These are phyloP conservation scores for Myripristis jacobus DNA, from an alignment of 2,797 vertebrate genomes.

Conservation along the genomic window DNA sequence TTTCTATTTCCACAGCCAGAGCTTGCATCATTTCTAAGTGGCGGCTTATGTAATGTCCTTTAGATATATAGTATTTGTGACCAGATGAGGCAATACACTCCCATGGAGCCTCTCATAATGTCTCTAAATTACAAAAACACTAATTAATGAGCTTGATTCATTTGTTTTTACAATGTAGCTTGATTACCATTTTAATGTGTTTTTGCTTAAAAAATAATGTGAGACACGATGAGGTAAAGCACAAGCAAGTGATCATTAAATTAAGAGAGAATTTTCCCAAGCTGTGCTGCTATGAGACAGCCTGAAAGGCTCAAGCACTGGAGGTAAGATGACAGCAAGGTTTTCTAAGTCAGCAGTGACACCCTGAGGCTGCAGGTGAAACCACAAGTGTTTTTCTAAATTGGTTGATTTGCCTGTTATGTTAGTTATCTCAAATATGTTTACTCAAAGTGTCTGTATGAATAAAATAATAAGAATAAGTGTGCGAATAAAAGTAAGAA, in stretches of 20 bases:
- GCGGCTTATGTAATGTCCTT: slow-evolving; percentile 14
- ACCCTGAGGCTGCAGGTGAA: slow-evolving; percentile 53
- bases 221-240: slow-evolving; percentile 37
- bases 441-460: background rate
- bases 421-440: background rate
- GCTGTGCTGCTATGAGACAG: slow-evolving; percentile 15
- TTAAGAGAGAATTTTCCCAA: slow-evolving; percentile 28
- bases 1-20: slow-evolving; percentile 58
- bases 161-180: slow-evolving; percentile 10
- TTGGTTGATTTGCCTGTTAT: background rate
- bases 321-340: background rate
- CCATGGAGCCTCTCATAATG: slow-evolving; percentile 22
- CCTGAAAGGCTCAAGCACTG: background rate
- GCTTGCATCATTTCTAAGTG: slow-evolving; percentile 31
- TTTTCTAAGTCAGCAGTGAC: slow-evolving; percentile 72
- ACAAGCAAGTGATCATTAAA: slow-evolving; percentile 29
- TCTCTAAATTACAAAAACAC: slow-evolving; percentile 47
- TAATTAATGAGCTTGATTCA: slow-evolving; percentile 34
- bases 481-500: background rate
- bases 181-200: slow-evolving; percentile 20
- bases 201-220: slow-evolving; percentile 34
- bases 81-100: slow-evolving; percentile 31
- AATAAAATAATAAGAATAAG: too few species aligned
- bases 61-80: slow-evolving; percentile 33
- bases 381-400: slow-evolving; percentile 17